Conservation (phyloP, 1,140 invertebrate species). For the Orussus abietinus region DNA sequence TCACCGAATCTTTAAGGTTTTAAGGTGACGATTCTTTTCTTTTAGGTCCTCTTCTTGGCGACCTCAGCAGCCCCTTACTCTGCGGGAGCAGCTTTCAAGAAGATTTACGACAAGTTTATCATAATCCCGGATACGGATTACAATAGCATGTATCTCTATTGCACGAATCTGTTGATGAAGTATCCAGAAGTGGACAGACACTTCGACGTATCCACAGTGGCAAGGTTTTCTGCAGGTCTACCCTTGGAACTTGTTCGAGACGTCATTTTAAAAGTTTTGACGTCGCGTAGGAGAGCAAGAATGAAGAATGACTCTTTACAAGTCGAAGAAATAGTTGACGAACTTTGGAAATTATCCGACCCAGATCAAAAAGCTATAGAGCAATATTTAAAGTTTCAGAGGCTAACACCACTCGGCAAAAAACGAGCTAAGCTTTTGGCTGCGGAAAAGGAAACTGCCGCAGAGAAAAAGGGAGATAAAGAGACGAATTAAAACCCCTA, state of each 20-base stretch:
- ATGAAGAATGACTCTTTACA: too few relatives aligned
- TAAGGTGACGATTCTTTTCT: conserved; percentile 7
- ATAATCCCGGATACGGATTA: conserved; percentile 73
- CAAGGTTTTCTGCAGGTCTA: conserved; percentile 65
- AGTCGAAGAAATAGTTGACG: too few relatives aligned
- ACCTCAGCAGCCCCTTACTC: too few relatives aligned
- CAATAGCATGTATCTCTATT: conserved; percentile 60
- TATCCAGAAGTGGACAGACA: conserved; percentile 58
- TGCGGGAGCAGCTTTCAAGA: conserved; percentile 35
- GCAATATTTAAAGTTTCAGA: conserved; percentile 28
- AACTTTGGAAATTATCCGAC: too few relatives aligned
- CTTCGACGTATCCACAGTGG: conserved; percentile 66
- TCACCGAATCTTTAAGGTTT: too few relatives aligned
- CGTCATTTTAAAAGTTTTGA: too few relatives aligned
- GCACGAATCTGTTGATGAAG: conserved; percentile 60
- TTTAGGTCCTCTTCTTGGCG: conserved; percentile 45
- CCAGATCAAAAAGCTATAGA: too few relatives aligned
- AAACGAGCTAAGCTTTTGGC: conserved; percentile 14
- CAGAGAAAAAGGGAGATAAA: neutral
- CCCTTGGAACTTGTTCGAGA: conserved; percentile 61
- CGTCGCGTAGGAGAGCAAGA: too few relatives aligned
- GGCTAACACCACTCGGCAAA: conserved; percentile 22
- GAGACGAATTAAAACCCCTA: too few relatives aligned
- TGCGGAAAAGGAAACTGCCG: neutral
- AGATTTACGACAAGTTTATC: conserved; percentile 55